phyloP scores from a whole-genome alignment of 2,113 vertebrate genomes.

The Chamaetylas fuelleborni region DNA sequence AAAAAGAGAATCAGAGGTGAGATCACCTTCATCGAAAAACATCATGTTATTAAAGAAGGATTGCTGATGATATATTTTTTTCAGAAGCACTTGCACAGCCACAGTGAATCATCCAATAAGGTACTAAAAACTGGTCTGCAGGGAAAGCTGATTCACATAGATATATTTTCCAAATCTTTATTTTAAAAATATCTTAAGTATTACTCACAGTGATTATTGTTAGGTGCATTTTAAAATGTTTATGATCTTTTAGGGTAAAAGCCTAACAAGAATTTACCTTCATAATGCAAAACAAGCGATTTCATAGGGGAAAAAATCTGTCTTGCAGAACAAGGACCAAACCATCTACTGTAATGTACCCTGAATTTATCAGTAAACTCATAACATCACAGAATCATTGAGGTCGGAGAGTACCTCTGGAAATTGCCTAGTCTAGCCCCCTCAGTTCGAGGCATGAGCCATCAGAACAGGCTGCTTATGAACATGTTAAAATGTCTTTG shows the following conservation, averaged over 20 bases:
- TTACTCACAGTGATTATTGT: background rate
- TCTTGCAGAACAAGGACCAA: background rate
- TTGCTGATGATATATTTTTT: background rate
- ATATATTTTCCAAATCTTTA: background rate
- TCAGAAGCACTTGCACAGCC: background rate
- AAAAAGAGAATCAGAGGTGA: background rate
- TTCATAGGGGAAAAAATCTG: background rate
- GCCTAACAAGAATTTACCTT: background rate
- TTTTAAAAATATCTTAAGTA: background rate
- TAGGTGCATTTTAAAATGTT: background rate
- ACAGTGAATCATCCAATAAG: background rate
- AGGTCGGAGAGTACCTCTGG: background rate
- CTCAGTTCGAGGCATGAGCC: background rate
- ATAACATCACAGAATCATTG: background rate
- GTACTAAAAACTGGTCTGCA: background rate
- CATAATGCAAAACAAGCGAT: background rate
- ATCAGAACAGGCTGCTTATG: background rate
- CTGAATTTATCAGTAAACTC: background rate
- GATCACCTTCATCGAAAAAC: background rate
- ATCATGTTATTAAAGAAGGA: background rate
- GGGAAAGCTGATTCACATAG: background rate
- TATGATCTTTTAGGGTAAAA: background rate
- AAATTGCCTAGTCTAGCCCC: background rate
- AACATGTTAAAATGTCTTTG: background rate
- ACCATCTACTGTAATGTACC: background rate